phyloP scores from a whole-genome alignment of 2,797 vertebrate genomes.

The Gobio occitaniae region DNA sequence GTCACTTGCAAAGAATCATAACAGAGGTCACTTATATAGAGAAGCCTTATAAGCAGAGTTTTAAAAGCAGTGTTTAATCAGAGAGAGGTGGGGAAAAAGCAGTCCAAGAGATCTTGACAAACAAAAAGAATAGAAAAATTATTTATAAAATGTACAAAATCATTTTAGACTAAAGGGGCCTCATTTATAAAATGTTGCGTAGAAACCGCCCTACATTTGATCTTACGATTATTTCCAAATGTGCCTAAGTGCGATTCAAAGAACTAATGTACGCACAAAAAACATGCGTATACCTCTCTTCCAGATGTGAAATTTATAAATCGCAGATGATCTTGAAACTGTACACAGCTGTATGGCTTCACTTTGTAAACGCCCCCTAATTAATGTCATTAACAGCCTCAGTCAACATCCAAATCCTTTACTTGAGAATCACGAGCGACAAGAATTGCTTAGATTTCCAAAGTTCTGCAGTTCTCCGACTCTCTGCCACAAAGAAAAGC shows the following conservation, averaged over 20 bases:
- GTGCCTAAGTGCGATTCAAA: not conserved
- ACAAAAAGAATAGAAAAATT: not conserved
- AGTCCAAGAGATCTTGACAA: not conserved
- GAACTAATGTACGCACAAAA: too few species aligned
- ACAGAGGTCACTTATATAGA: not conserved
- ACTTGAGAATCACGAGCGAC: too few species aligned
- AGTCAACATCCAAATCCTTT: too few species aligned
- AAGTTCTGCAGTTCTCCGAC: too few species aligned
- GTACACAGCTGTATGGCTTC: too few species aligned
- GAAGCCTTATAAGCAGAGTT: not conserved
- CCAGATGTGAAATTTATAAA: too few species aligned
- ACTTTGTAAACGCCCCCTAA: not conserved
- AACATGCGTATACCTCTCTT: too few species aligned
- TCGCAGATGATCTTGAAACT: too few species aligned
- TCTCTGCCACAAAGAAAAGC: too few species aligned
- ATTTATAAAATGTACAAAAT: not conserved
- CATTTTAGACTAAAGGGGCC: not conserved
- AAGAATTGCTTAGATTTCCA: too few species aligned
- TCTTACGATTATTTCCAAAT: not conserved
- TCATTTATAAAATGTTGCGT: not conserved
- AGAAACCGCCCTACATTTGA: not conserved
- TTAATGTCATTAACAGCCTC: not conserved
- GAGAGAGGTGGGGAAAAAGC: not conserved
- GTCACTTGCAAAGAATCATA: not conserved
- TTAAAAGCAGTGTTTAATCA: not conserved